These are phyloP conservation scores for Chaenocephalus aceratus DNA, from an alignment of 2,113 vertebrate genomes.

Conservation along the genomic window DNA sequence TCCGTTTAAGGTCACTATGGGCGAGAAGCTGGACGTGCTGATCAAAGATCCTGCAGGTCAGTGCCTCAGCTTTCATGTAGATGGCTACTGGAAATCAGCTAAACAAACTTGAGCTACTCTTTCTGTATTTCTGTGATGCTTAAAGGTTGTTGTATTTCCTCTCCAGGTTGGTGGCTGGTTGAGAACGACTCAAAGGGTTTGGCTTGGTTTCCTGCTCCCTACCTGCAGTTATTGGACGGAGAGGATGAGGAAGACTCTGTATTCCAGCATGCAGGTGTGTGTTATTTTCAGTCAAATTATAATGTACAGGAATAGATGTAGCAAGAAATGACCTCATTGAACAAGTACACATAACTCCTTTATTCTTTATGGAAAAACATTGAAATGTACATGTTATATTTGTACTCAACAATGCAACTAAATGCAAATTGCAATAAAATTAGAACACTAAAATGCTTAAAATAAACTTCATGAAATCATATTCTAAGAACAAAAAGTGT, in stretches of 20 bases:
- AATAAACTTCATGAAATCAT: too few relatives aligned
- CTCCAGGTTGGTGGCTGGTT: constrained; percentile 96
- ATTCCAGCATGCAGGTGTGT: constrained; percentile 65
- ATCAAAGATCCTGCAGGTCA: constrained; percentile 90
- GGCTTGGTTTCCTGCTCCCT: constrained; percentile 97
- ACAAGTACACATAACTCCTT: too few relatives aligned
- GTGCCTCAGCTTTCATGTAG: not conserved
- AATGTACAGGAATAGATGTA: not conserved
- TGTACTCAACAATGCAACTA: too few relatives aligned
- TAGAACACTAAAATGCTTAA: too few relatives aligned
- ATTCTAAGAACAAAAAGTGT: too few relatives aligned
- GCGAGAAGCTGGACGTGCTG: constrained; percentile 89
- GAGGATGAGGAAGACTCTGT: constrained; percentile 51
- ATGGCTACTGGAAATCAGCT: not conserved
- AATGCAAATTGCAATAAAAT: too few relatives aligned
- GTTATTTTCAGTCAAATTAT: not conserved
- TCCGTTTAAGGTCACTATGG: constrained; percentile 78
- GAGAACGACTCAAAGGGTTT: constrained; percentile 86
- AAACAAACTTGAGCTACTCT: not conserved
- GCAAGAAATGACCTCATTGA: too few relatives aligned
- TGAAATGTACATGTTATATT: too few relatives aligned
- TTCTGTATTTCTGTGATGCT: rapidly evolving
- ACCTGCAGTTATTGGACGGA: constrained; percentile 81
- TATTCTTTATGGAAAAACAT: too few relatives aligned
- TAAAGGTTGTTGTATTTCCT: not conserved